Evolutionary conservation across 2,797 vertebrate species (phyloP).

Genomic region (Remorina albescens): DNA sequence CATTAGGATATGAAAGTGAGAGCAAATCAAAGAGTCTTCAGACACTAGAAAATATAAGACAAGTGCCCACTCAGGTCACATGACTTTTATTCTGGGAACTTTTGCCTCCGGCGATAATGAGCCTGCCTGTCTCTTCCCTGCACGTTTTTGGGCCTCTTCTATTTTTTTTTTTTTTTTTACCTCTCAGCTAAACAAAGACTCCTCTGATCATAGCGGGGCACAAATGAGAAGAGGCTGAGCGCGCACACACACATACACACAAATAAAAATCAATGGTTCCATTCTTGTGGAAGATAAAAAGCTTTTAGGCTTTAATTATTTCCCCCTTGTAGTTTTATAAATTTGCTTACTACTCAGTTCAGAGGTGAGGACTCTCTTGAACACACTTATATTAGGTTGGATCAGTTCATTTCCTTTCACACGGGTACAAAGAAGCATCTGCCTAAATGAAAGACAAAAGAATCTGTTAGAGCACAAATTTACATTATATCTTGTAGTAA

Average conservation of each 20-base stretch:
- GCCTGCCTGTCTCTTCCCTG: slow-evolving; percentile 72
- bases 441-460: background rate
- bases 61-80: slow-evolving; percentile 79
- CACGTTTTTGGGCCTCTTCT: slow-evolving; percentile 65
- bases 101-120: slow-evolving; percentile 85
- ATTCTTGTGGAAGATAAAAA: slow-evolving; percentile 81
- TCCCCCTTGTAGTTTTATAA: slow-evolving; percentile 77
- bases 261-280: slow-evolving; percentile 69
- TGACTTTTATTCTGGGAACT: slow-evolving; percentile 81
- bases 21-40: slow-evolving; percentile 80
- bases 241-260: too few species aligned
- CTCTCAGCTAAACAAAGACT: slow-evolving; percentile 77
- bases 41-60: slow-evolving; percentile 64
- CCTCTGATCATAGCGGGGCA: slow-evolving; percentile 81
- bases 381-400: slow-evolving; percentile 59
- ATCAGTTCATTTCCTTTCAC: slow-evolving; percentile 57
- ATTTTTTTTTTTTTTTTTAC: slow-evolving; percentile 34
- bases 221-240: slow-evolving; percentile 62
- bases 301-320: slow-evolving; percentile 82
- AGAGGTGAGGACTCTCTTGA: slow-evolving; percentile 68
- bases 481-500: background rate
- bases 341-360: slow-evolving; percentile 78
- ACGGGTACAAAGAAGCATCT: slow-evolving; percentile 31
- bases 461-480: background rate
- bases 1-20: slow-evolving; percentile 79